Evolutionary conservation across 2,113 vertebrate species (phyloP), one percentile per base, ranked within the genome.

Genomic region (Upupa epops): DNA sequence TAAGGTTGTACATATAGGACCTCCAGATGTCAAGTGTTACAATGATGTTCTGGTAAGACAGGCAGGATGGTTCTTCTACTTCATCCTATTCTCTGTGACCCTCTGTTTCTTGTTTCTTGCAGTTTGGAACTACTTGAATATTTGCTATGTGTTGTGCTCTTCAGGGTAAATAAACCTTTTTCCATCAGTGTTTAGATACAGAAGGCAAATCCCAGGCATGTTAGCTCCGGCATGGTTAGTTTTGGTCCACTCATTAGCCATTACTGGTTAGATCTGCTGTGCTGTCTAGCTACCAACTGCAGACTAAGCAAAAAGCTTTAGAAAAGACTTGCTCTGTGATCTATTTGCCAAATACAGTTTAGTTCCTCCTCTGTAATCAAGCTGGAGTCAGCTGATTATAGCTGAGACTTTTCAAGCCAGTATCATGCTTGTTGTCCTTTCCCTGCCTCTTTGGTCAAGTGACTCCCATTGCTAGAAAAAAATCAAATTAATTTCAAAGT

Each of bases 351-450:
- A 92, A 91, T 86, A 66, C 58, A 86, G 69, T 96, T 91, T 74
- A 91, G 93, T 94, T 86, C 85, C 79, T 94, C 82, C 79, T 93
- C 90, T 94, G 86, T 94, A 95, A 95, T 95, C 93, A 95, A 83
- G 73, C 88, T 94, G 89, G 82, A 91, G 90, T 95, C 95, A 88
- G 88, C 89, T 95, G 90, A 91, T 94, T 86, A 94, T 88, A 94
- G 88, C 86, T 81, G 85, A 86, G 79, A 91, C 88, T 91, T 90
- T 91, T 93, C 88, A 65, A 95, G 76, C 58, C 80, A 54, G 15
- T 83, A 48, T 95, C 36, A 60, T 93, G 70, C 58, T 40, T 86
- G 88, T 83, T 88, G 86, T 95, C 86, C 73, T 94, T 91, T 80
- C 56, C 31, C 54, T 93, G 76, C 64, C 69, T 90, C 80, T 95